A percentile compares a stretch with the other conserved stretches of the same genome.
These are phyloP conservation scores for Onychostoma macrolepis DNA, from an alignment of 2,113 vertebrate genomes.

Conservation along the genomic window DNA sequence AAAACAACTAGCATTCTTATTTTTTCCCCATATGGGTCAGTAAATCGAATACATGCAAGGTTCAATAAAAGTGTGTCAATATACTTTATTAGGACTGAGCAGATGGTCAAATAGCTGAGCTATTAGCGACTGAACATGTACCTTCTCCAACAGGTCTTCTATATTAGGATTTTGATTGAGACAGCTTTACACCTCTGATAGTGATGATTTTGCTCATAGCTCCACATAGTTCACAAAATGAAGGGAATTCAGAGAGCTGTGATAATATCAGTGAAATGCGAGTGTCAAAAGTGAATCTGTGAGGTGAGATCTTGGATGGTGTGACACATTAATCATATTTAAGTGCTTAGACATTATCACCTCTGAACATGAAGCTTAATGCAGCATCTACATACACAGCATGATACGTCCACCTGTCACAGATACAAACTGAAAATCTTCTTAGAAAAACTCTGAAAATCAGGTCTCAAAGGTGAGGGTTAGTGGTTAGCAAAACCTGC, in stretches of 20 bases:
- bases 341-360: conserved; percentile 20
- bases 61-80: not conserved
- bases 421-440: not conserved
- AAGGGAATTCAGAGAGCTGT: not conserved
- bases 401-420: not conserved
- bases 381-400: not conserved
- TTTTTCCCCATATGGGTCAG: not conserved
- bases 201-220: not conserved
- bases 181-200: conserved; percentile 1
- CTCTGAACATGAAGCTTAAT: not conserved
- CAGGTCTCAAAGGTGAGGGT: not conserved
- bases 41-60: not conserved
- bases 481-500: not conserved
- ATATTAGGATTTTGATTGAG: conserved; percentile 5
- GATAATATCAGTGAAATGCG: not conserved
- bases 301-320: not conserved
- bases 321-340: conserved; percentile 7
- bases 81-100: not conserved
- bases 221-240: not conserved
- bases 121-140: not conserved
- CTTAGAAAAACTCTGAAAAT: not conserved
- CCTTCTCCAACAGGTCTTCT: conserved; percentile 2
- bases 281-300: not conserved
- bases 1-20: too few species aligned
- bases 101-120: not conserved